These are phyloP conservation scores for Hippocampus zosterae DNA, from an alignment of 2,113 vertebrate species.

Conservation along the genomic window DNA sequence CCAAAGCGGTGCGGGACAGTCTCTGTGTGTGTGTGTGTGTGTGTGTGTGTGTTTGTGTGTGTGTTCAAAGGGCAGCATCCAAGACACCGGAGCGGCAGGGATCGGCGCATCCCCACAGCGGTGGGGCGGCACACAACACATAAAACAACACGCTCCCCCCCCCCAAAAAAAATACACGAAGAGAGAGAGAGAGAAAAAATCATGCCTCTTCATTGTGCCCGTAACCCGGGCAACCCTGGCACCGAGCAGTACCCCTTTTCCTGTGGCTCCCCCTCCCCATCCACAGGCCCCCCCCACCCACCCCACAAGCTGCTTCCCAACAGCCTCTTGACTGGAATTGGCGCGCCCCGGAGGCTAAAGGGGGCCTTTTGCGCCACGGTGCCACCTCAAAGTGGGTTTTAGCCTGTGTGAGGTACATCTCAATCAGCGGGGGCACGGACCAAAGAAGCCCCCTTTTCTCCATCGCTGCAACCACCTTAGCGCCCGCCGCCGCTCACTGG, in stretches of 20 bases:
- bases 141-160: conserved; percentile 34
- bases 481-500: conserved; percentile 46
- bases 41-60: conserved; percentile 6
- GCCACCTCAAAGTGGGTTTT: conserved; percentile 54
- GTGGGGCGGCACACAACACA: conserved; percentile 46
- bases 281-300: conserved; percentile 71
- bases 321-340: conserved; percentile 68
- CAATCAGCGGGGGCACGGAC: conserved; percentile 82
- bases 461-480: conserved; percentile 38
- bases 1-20: conserved; percentile 19
- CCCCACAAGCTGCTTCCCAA: conserved; percentile 72
- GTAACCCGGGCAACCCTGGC: conserved; percentile 82
- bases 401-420: conserved; percentile 81
- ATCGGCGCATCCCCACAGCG: conserved; percentile 50
- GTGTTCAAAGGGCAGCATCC: conserved; percentile 59
- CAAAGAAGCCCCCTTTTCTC: conserved; percentile 50
- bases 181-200: conserved; percentile 40
- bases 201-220: conserved; percentile 62
- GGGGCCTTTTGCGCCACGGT: conserved; percentile 41
- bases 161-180: conserved; percentile 27
- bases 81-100: conserved; percentile 63
- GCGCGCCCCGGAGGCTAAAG: conserved; percentile 63
- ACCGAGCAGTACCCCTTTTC: conserved; percentile 52
- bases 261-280: conserved; percentile 37
- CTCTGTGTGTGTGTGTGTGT: conserved; percentile 15